Evolutionary conservation across 2,113 vertebrate species (phyloP).

Genomic region (Arenaria interpres): DNA sequence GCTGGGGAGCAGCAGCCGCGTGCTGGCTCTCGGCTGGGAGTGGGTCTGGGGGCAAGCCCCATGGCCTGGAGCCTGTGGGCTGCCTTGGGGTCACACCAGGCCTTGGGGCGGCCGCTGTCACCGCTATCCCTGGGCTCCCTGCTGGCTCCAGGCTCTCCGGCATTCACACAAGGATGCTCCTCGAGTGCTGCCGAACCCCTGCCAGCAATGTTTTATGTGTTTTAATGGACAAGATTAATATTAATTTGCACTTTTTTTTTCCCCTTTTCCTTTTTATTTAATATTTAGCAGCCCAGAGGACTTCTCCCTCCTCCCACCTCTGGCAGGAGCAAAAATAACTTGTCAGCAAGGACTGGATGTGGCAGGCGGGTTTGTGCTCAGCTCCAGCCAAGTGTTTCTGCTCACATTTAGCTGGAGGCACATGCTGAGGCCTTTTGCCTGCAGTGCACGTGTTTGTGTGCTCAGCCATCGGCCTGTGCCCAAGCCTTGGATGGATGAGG

Average conservation of each 20-base stretch:
- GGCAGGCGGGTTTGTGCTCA: background rate
- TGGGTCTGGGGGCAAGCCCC: background rate
- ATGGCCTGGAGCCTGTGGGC: background rate
- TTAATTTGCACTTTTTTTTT: conserved; percentile 13
- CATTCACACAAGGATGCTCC: background rate
- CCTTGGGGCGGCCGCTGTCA: background rate
- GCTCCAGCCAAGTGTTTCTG: background rate
- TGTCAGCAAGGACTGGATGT: background rate
- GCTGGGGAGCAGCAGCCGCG: accelerated
- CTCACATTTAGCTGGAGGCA: background rate
- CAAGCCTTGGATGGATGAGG: background rate
- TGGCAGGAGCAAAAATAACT: conserved; percentile 40
- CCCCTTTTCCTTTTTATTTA: conserved; percentile 31
- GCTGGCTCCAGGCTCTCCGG: background rate
- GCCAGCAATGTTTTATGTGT: conserved; percentile 8
- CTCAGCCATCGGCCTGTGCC: background rate
- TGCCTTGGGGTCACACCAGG: accelerated
- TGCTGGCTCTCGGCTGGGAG: background rate
- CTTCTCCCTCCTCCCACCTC: conserved; percentile 1
- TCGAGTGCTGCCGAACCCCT: background rate
- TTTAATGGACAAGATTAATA: conserved; percentile 63
- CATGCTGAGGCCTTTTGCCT: background rate
- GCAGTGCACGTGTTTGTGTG: accelerated
- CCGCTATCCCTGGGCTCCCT: background rate
- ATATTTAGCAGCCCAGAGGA: conserved; percentile 44